phyloP scores from a whole-genome alignment of 2,113 vertebrate species.

The Arizona elegans region DNA sequence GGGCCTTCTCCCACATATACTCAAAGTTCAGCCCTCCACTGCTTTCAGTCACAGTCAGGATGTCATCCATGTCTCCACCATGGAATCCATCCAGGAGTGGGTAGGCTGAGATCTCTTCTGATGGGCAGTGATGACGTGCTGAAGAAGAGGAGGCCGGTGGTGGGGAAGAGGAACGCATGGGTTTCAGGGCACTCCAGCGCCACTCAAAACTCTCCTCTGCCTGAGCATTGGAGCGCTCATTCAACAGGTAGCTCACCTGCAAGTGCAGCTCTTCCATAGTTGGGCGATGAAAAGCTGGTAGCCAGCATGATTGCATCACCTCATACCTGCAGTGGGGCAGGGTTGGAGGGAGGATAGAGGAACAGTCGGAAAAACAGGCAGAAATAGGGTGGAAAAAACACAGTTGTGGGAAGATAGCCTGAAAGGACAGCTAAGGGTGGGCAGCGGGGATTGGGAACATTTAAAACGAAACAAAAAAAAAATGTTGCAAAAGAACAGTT shows the following conservation, averaged over 20 bases:
- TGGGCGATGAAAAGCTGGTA: conserved; percentile 81
- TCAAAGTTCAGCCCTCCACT: conserved; percentile 91
- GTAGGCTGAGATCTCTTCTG: conserved; percentile 66
- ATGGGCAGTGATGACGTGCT: conserved; percentile 1
- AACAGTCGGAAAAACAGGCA: conserved; percentile 25
- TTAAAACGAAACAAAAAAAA: not conserved
- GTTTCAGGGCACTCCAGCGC: conserved; percentile 84
- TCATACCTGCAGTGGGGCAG: conserved; percentile 78
- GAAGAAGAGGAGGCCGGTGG: conserved; percentile 7
- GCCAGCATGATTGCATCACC: conserved; percentile 92
- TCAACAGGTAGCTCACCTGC: conserved; percentile 86
- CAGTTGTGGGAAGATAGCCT: not conserved
- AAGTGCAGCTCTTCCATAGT: conserved; percentile 84
- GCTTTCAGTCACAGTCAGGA: conserved; percentile 89
- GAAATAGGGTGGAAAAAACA: not conserved
- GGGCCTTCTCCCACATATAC: conserved; percentile 90
- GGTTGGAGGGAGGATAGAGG: conserved; percentile 12
- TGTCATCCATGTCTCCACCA: conserved; percentile 82
- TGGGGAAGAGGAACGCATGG: conserved; percentile 56
- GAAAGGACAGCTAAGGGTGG: not conserved
- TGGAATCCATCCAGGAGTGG: conserved; percentile 80
- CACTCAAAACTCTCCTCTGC: conserved; percentile 84
- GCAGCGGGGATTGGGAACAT: not conserved
- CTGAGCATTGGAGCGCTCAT: conserved; percentile 59
- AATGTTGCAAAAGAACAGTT: not conserved